Evolutionary conservation across 2,113 vertebrate species (phyloP), one percentile per base, ranked within the genome.

Genomic region (Crotalus helleri): DNA sequence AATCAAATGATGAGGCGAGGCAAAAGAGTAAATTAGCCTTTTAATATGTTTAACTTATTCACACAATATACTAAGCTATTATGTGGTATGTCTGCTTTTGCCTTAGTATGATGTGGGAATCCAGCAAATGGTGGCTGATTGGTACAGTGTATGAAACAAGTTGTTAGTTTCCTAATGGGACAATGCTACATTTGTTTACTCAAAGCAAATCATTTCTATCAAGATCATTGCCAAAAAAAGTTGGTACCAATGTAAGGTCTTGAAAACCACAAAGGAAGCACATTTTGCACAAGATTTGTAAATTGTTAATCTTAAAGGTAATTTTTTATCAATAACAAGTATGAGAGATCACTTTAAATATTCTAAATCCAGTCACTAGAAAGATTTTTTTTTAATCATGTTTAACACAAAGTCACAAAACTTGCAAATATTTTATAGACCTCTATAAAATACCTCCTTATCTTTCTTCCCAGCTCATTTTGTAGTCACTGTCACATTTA

Each of bases 401-500:
- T 97, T 96, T 96, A 95, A 97, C 96, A 94, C 89, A 93, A 90
- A 96, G 95, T 97, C 95, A 97, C 93, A 94, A 96, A 97, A 97
- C 94, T 96, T 93, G 89, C 96, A 97, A 94, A 96, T 96, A 96
- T 96, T 98, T 97, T 98, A 97, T 95, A 96, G 94, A 96, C 96
- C 64, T 23, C 96, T 96, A 96, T 98, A 98, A 98, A 98, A 95
- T 90, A 95, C 93, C 94, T 94, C 97, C 97, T 97, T 97, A 97
- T 98, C 97, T 98, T 98, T 97, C 92, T 95, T 90, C 94, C 10
- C 44, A 90, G 94, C 96, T 96, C 96, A 97, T 97, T 97, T 96
- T 58, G 0, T 87, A 57, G 94, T 39, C 69, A 39, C n/a, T 97
- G 97, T 97, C 97, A 97, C 96, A 92, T 97, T 97, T 96, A 97